These are phyloP conservation scores for Oryzias sinensis DNA, from an alignment of 2,797 vertebrate genomes.

Conservation along the genomic window DNA sequence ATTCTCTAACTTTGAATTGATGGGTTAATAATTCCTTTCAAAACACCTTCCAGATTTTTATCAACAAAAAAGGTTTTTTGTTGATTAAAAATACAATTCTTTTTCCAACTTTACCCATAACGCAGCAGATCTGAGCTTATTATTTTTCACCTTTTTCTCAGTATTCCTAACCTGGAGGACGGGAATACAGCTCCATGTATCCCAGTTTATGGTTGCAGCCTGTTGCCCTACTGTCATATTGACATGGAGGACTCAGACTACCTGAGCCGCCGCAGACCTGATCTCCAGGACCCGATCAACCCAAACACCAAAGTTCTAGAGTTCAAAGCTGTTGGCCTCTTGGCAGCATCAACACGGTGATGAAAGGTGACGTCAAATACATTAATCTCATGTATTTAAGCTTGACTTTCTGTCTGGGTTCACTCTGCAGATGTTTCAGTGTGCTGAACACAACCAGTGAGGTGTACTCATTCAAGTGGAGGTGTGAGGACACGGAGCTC, in stretches of 20 bases:
- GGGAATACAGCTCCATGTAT: conserved; percentile 61
- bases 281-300: conserved; percentile 63
- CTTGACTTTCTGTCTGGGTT: background rate
- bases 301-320: conserved; percentile 80
- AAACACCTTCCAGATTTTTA: too few relatives aligned
- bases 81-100: background rate
- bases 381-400: background rate
- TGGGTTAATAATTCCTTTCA: too few relatives aligned
- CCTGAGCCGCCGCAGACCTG: conserved; percentile 57
- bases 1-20: too few relatives aligned
- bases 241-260: conserved; percentile 85
- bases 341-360: conserved; percentile 72
- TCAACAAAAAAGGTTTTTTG: too few relatives aligned
- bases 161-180: conserved; percentile 82
- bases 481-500: conserved; percentile 71
- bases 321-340: conserved; percentile 77
- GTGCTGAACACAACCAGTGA: conserved; percentile 85
- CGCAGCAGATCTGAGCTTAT: background rate
- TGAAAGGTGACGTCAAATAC: background rate
- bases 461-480: conserved; percentile 84
- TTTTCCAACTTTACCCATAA: background rate
- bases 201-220: conserved; percentile 74
- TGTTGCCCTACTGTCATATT: conserved; percentile 79
- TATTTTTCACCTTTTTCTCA: conserved; percentile 48
- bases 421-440: conserved; percentile 77